These are phyloP conservation scores for Ptilorrhoa leucosticta DNA, from an alignment of 2,113 vertebrate species.

Conservation along the genomic window DNA sequence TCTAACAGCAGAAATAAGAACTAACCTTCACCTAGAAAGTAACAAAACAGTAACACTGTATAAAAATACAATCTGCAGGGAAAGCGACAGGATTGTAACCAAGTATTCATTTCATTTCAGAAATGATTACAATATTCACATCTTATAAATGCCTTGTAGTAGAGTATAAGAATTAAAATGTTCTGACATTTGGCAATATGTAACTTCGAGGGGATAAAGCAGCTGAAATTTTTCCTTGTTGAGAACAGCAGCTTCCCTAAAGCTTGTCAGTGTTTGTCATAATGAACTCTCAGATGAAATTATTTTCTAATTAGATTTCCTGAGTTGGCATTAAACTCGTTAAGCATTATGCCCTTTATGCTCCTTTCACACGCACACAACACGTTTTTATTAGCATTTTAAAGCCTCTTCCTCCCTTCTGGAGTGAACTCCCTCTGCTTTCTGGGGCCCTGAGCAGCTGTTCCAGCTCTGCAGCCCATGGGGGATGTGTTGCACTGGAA, in stretches of 20 bases:
- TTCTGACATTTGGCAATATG: not conserved
- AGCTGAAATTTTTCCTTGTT: not conserved
- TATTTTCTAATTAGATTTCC: conserved; percentile 20
- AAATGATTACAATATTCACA: not conserved
- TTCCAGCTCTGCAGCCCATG: not conserved
- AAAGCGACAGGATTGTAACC: not conserved
- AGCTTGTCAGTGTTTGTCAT: conserved; percentile 5
- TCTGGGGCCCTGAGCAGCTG: not conserved
- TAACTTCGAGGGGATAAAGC: not conserved
- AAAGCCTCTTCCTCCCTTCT: not conserved
- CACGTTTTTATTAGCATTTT: not conserved
- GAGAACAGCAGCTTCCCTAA: not conserved
- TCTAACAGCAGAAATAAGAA: conserved; percentile 15
- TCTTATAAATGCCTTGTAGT: not conserved
- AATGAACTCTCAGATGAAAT: conserved; percentile 8
- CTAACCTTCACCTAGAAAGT: conserved; percentile 13
- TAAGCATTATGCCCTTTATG: not conserved
- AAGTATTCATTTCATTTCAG: not conserved
- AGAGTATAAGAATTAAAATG: not conserved
- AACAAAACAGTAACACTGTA: not conserved
- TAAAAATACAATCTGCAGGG: not conserved
- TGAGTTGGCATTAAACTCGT: not conserved
- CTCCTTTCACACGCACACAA: not conserved
- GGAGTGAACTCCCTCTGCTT: not conserved
- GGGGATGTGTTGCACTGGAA: not conserved